Evolutionary conservation across 2,888 invertebrate species (phyloP), one percentile per base, ranked within the genome.

Genomic region (Nipponacmea schrenckii): DNA sequence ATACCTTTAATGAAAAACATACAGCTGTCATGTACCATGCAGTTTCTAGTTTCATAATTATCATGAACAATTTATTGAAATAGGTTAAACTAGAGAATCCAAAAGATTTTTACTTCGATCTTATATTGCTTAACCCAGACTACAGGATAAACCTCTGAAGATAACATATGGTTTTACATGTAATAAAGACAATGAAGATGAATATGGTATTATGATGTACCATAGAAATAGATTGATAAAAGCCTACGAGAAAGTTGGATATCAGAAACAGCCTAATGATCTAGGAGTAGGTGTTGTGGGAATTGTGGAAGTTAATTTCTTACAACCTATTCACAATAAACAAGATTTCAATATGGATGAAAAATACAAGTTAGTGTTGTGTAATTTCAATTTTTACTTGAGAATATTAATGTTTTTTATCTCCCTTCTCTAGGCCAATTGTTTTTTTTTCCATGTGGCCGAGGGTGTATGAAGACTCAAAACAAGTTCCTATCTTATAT

Each of bases 161-260:
- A 85, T 87, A 10, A 84, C 76, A 15, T 85, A 88, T 82, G 88
- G 88, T 4, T 88, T 87, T 68, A 81, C 80, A 17, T 77, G 78
- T 31, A 77, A 81, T 8, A 74, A 76, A 10, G 20, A 56, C 26
- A 67, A 68, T 44, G 62, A 62, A 10, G 83, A 84, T 7, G 86
- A 86, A 73, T 87, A 84, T 79, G 88, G 88, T 5, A 72, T 87
- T 15, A 84, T 88, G 84, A 78, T 88, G 80, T 88, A 88, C 72
- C 83, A 88, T 73, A 82, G 82, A 66, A 88, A 88, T 73, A 72
- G 88, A 44, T 82, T 88, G 15, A 88, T 88, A 72, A 82, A 84
- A 70, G 87, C 87, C 7, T 88, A 84, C 72, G 87, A 88, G 71
- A 86, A 84, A 80, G 83, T 88, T n/a, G 86, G 87, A 56, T 83